phyloP scores from a whole-genome alignment of 2,888 invertebrate species.

The Pristionchus mayeri region DNA sequence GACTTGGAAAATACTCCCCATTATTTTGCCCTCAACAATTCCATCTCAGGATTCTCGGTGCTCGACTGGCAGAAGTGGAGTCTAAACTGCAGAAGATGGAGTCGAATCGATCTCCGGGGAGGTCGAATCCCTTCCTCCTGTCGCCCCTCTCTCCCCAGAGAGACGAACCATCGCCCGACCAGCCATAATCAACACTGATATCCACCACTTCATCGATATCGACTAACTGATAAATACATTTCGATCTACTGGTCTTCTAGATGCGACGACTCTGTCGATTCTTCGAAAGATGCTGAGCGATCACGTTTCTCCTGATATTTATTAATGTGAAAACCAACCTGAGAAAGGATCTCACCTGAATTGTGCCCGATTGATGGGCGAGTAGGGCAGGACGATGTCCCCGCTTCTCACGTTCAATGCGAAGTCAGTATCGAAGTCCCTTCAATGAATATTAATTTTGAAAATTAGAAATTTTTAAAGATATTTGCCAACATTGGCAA shows the following conservation, averaged over 20 bases:
- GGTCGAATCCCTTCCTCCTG: constrained; percentile 26
- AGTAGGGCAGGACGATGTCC: not conserved
- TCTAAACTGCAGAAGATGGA: constrained; percentile 51
- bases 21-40: not conserved
- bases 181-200: not conserved
- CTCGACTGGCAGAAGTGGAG: constrained; percentile 87
- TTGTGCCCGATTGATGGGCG: not conserved
- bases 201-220: not conserved
- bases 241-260: not conserved
- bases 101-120: not conserved
- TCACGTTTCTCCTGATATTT: not conserved
- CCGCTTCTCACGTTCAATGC: not conserved
- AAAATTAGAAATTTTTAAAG: not conserved
- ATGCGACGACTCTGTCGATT: constrained; percentile 3
- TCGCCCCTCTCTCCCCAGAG: not conserved
- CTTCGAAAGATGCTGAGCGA: not conserved
- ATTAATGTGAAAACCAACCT: not conserved
- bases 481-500: too few species aligned
- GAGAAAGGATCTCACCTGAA: not conserved
- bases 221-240: not conserved
- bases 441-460: not conserved
- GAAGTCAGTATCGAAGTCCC: not conserved
- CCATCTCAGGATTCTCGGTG: constrained; percentile 84
- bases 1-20: not conserved
- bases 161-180: not conserved